Evolutionary conservation across 2,797 vertebrate genomes (phyloP), one percentile per base, ranked within the genome.

Genomic region (Eurystomus glaucurus): DNA sequence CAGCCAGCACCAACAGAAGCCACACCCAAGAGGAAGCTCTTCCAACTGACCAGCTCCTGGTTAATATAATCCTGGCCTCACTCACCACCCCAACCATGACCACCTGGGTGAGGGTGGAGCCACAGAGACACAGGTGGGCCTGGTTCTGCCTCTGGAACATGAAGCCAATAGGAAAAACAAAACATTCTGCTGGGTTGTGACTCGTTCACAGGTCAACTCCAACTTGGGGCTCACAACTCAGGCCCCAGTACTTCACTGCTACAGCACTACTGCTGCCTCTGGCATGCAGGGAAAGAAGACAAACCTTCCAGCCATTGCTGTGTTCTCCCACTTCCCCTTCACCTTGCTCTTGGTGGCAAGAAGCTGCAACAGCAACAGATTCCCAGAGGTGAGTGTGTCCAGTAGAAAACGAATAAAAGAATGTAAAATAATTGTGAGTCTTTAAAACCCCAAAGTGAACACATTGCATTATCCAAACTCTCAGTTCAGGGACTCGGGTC

Each of bases 401-500:
- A 1, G 20, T 9, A 14, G 3, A 37, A 57, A 66, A 62, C 9
- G 6, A 75, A 66, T 37, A 77, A 9, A 65, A 61, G 23, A 2
- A 66, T 87, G 26, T 2, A 37, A 29, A 91, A 37, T 71, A 55
- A 22, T 1, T 2, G 3, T 20, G 8, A 66, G 10, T 66, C n/a
- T 66, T 95, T 46, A 66, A 46, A 52, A 48, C 0, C 4, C 4
- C 4, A 21, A 8, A 55, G 11, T 28, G 55, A 85, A 65, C 37
- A 23, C 4, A 8, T 23, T 2, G 0, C 14, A 45, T 85, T 50
- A 52, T 18, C 20, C 48, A 51, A 82, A 83, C 26, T 76, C 25
- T 76, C 29, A 19, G 6, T 37, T 64, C 37, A 35, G 31, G 8
- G 10, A 45, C 12, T n/a, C 1, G 0, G 14, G 8, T 18, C 31